Conservation (phyloP, 2,113 vertebrate species). For the Capra hircus region DNA sequence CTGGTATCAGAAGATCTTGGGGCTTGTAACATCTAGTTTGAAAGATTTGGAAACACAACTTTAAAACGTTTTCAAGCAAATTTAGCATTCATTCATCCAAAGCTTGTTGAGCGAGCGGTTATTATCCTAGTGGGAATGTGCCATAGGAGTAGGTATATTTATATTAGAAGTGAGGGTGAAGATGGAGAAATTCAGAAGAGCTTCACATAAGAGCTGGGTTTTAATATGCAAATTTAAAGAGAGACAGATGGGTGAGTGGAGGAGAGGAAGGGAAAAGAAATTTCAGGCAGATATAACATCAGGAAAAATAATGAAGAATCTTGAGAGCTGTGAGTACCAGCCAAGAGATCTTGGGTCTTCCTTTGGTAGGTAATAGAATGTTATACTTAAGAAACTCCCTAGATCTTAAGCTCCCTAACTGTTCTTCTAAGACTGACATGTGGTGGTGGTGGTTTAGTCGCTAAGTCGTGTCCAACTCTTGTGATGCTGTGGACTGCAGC, state of each 20-base stretch:
- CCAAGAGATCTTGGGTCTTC: not conserved
- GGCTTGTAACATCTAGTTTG: not conserved
- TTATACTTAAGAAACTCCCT: not conserved
- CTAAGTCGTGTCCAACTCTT: not conserved
- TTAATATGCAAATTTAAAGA: not conserved
- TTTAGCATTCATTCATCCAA: not conserved
- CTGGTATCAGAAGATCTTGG: not conserved
- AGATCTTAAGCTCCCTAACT: not conserved
- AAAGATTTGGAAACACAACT: not conserved
- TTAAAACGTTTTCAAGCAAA: not conserved
- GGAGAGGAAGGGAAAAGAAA: not conserved
- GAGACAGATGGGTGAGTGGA: not conserved
- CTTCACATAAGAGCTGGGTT: not conserved
- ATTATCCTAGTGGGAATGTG: not conserved
- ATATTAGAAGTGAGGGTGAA: not conserved
- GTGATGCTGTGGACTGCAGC: not conserved
- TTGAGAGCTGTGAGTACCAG: not conserved
- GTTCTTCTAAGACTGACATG: not conserved
- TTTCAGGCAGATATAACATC: not conserved
- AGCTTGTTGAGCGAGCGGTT: not conserved
- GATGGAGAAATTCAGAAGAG: not conserved
- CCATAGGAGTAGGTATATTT: not conserved
- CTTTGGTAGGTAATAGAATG: not conserved
- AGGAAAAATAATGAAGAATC: not conserved
- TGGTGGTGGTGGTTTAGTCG: not conserved